Conservation (phyloP, 1,140 invertebrate species). For the Piezodorus guildinii region DNA sequence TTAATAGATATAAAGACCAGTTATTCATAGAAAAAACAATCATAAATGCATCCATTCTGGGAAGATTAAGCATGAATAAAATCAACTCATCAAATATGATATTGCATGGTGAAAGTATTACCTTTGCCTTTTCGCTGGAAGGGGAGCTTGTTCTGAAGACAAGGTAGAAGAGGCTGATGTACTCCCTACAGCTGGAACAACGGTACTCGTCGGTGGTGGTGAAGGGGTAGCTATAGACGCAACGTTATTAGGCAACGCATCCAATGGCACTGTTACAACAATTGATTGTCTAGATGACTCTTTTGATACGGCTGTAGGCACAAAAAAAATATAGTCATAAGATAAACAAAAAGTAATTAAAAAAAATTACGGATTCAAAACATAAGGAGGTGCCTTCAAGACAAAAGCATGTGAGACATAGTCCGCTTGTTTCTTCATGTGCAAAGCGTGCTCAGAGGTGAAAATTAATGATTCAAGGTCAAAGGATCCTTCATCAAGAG, state of each 20-base stretch:
- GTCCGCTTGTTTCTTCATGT: too few relatives aligned
- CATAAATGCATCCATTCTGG: too few relatives aligned
- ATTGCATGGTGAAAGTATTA: conserved; percentile 4
- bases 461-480: too few relatives aligned
- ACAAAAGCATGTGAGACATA: too few relatives aligned
- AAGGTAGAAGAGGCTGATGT: not conserved
- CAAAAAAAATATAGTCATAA: conserved; percentile 13
- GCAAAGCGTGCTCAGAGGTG: too few relatives aligned
- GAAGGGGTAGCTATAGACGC: not conserved
- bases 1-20: too few relatives aligned
- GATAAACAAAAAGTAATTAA: conserved; percentile 6
- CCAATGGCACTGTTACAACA: conserved; percentile 27
- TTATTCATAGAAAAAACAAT: too few relatives aligned
- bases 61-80: too few relatives aligned
- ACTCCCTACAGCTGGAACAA: not conserved
- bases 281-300: conserved; percentile 19
- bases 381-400: too few relatives aligned
- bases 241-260: conserved; percentile 7
- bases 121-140: conserved; percentile 24
- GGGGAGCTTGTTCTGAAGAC: not conserved
- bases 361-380: not conserved
- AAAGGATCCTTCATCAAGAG: too few relatives aligned
- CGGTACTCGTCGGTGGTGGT: not conserved
- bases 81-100: too few relatives aligned
- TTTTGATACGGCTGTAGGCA: conserved; percentile 11